Evolutionary conservation across 2,113 vertebrate genomes (phyloP), one percentile per base, ranked within the genome.

Genomic region (Pongo abelii): DNA sequence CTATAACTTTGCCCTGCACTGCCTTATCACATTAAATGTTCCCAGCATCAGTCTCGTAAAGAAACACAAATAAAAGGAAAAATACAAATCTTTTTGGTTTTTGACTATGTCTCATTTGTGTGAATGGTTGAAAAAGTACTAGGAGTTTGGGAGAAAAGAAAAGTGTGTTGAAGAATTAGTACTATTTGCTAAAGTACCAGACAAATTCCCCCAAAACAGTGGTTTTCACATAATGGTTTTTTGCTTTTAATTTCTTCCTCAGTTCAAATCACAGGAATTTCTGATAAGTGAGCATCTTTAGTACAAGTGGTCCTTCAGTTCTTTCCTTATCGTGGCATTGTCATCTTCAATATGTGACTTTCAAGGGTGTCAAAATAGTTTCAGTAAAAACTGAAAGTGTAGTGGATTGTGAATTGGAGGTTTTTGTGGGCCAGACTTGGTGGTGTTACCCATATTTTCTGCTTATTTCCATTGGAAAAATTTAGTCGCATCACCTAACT

Each of bases 241-340:
- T 86, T 83, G 23, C 10, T 81, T 89, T 83, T 81, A 11, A 89
- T 94, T 92, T 64, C 81, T 80, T 85, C 20, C 12, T 96, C 67
- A 80, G 50, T 50, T 85, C 50, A 93, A 93, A 57, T 46, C 46
- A 81, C 30, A 84, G 40, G 74, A 52, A 88, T 95, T 90, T n/a
- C 75, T 90, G 80, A 87, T 40, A 75, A 59, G n/a, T 12, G 13
- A 32, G 40, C 12, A 84, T 14, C n/a, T 91, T 93, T 81, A 12
- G 13, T 32, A 11, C 67, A 75, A 89, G n/a, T 48, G 23, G 17
- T 7, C 40, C 64, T 61, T 69, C 23, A n/a, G 30, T 40, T 75
- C 46, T 35, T 46, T 79, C 52, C 48, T 64, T 91, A 35, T 84
- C 7, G 0, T 78, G 48, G 20, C 38, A 88, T 67, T 88, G 52